A percentile compares a stretch with the other conserved stretches of the same genome.
Evolutionary conservation across 2,797 vertebrate genomes (phyloP).

Genomic region (Myripristis jacobus): DNA sequence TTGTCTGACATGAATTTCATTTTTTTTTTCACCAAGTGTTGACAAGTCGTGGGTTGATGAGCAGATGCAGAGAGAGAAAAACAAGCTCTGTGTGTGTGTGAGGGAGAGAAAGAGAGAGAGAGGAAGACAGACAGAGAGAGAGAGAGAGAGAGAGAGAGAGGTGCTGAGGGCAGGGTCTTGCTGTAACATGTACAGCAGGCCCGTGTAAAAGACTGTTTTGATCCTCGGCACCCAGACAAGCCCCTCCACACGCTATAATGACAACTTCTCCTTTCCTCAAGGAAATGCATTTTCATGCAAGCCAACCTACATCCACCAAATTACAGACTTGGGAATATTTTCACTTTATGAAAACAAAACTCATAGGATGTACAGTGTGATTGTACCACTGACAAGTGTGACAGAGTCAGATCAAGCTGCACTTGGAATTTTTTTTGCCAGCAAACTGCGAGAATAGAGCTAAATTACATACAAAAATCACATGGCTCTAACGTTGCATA

Average conservation of each 20-base stretch:
- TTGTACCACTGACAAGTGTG: conserved; percentile 13
- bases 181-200: conserved; percentile 74
- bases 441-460: conserved; percentile 1
- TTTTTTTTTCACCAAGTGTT: conserved; percentile 36
- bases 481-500: conserved; percentile 47
- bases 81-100: conserved; percentile 41
- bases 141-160: conserved; percentile 32
- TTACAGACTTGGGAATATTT: conserved; percentile 69
- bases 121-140: background rate
- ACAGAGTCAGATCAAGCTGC: conserved; percentile 29
- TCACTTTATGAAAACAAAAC: conserved; percentile 54
- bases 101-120: background rate
- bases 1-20: conserved; percentile 14
- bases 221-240: conserved; percentile 68
- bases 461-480: conserved; percentile 28
- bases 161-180: conserved; percentile 72
- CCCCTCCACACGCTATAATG: conserved; percentile 76
- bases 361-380: conserved; percentile 17
- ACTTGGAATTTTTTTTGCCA: background rate
- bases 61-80: conserved; percentile 53
- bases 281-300: conserved; percentile 71
- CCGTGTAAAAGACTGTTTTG: conserved; percentile 77
- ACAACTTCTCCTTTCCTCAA: conserved; percentile 76
- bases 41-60: conserved; percentile 30
- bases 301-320: conserved; percentile 59